phyloP scores from a whole-genome alignment of 64 coral and sea anemone genomes.

The Porites lutea region DNA sequence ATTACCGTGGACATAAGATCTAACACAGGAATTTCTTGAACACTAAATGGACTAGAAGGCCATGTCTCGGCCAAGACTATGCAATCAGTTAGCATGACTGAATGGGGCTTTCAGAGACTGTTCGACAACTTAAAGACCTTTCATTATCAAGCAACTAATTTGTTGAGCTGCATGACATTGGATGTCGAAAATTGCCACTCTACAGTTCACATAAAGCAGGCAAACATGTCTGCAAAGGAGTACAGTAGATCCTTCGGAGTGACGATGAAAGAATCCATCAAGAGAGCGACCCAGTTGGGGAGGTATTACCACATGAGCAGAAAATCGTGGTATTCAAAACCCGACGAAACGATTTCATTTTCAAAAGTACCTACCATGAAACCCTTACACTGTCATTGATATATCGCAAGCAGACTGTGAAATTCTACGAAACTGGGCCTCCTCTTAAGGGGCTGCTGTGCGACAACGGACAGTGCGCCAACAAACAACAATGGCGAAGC shows the following conservation, averaged over 20 bases:
- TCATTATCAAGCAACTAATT: slow-evolving; percentile 1
- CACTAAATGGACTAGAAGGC: slow-evolving; percentile 53
- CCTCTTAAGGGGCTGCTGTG: slow-evolving; percentile 50
- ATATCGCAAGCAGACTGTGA: too few species aligned
- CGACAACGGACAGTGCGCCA: slow-evolving; percentile 48
- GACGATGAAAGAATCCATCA: slow-evolving; percentile 36
- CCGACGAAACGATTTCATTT: neutral
- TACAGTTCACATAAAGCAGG: too few species aligned
- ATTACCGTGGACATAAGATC: slow-evolving; percentile 6
- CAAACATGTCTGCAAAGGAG: slow-evolving; percentile 42
- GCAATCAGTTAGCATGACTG: neutral
- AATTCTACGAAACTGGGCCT: too few species aligned
- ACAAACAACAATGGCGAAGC: slow-evolving; percentile 42
- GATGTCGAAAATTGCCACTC: slow-evolving; percentile 56
- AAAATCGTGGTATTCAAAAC: slow-evolving; percentile 36
- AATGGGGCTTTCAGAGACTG: slow-evolving; percentile 47
- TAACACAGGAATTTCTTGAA: slow-evolving; percentile 9
- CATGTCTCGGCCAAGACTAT: slow-evolving; percentile 55
- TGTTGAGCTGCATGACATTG: too few species aligned
- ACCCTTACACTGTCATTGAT: slow-evolving; percentile 14
- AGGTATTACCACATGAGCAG: slow-evolving; percentile 48
- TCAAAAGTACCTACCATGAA: slow-evolving; percentile 19
- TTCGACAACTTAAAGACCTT: neutral
- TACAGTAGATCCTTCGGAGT: slow-evolving; percentile 30
- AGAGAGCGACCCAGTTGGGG: slow-evolving; percentile 19